Conservation (phyloP, 2,797 vertebrate species). For the Melanotaenia parkinsoni region DNA sequence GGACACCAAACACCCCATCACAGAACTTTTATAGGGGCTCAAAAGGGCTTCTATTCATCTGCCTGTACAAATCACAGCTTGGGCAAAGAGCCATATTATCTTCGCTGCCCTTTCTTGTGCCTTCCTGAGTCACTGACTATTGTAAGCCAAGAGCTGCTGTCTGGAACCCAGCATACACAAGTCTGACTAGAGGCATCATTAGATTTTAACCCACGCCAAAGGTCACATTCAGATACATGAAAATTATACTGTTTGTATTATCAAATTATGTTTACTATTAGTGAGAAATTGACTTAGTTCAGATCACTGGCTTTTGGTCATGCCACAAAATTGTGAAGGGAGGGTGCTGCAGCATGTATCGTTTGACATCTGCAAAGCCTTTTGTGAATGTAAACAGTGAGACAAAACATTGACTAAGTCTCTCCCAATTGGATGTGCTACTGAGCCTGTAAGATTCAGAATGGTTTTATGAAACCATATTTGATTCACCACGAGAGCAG, state of each 20-base stretch:
- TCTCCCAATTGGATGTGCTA: background rate
- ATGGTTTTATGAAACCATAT: background rate
- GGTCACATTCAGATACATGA: background rate
- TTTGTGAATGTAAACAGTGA: constrained; percentile 5
- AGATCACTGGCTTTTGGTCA: constrained; percentile 14
- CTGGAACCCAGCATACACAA: constrained; percentile 62
- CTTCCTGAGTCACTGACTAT: constrained; percentile 71
- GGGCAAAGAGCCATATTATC: constrained; percentile 78
- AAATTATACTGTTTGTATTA: background rate
- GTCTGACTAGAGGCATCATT: constrained; percentile 65
- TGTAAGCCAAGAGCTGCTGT: constrained; percentile 72
- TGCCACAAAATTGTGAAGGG: constrained; percentile 5
- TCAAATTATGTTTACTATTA: background rate
- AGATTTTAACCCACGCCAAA: constrained; percentile 36
- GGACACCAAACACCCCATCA: constrained; percentile 79
- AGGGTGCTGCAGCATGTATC: background rate
- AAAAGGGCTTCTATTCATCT: constrained; percentile 78
- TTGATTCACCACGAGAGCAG: background rate
- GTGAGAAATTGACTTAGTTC: background rate
- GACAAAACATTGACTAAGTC: background rate
- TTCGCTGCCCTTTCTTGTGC: constrained; percentile 78
- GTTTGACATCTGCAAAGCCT: constrained; percentile 20
- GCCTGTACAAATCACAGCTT: constrained; percentile 77
- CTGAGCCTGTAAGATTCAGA: background rate
- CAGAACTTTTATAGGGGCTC: constrained; percentile 71